A percentile compares a stretch with the other conserved stretches of the same genome.
Conservation (phyloP, 1,140 invertebrate genomes). For the Reticulitermes speratus region DNA sequence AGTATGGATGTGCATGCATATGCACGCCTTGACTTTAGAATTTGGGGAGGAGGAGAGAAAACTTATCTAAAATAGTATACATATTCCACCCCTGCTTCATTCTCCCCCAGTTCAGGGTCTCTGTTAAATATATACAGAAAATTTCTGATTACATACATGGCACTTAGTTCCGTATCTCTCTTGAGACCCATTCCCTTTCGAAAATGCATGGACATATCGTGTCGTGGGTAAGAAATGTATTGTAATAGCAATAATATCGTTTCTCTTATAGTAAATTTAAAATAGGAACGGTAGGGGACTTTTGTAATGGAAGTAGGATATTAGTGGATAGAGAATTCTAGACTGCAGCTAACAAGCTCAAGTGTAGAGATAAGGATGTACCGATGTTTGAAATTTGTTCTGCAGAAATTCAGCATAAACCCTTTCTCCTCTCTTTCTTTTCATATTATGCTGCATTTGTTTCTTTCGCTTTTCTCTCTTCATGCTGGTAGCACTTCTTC, state of each 20-base stretch:
- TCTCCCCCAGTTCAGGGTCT: neutral
- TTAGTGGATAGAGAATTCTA: neutral
- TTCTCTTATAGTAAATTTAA: neutral
- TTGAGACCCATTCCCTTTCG: constrained; percentile 8
- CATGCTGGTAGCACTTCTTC: constrained; percentile 3
- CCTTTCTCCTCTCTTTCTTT: neutral
- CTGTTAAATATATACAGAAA: neutral
- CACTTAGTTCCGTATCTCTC: neutral
- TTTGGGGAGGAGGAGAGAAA: neutral
- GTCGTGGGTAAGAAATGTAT: constrained; percentile 7
- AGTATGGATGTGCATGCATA: neutral
- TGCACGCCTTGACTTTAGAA: neutral
- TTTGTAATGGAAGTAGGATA: neutral
- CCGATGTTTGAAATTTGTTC: neutral
- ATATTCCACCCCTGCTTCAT: neutral
- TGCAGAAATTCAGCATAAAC: neutral
- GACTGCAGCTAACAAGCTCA: neutral
- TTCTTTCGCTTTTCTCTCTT: neutral
- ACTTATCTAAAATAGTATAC: neutral
- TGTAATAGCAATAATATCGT: neutral
- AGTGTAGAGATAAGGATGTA: neutral
- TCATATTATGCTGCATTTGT: neutral
- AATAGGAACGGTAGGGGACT: neutral
- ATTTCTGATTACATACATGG: neutral
- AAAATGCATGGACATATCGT: neutral